Evolutionary conservation across 2,888 invertebrate genomes (phyloP), one percentile per base, ranked within the genome.

Genomic region (Nomada ferruginata): DNA sequence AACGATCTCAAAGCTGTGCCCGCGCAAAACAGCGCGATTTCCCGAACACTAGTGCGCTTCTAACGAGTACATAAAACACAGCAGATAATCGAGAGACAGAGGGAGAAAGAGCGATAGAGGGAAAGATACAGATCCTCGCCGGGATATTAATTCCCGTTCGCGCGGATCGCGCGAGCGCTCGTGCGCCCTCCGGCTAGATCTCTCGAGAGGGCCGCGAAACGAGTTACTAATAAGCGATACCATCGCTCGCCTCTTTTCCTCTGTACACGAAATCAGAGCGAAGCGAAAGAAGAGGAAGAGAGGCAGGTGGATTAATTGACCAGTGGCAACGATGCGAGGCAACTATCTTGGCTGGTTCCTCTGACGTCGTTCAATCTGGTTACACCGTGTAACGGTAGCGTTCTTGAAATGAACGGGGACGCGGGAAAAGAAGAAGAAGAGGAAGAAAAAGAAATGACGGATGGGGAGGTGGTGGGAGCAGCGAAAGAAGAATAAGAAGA

Each of bases 321-420:
- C 74, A 50, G 50, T 29, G 61, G 66, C 65, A 79, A 83, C 71
- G 68, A 83, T 63, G 68, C 71, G 70, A 47, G 36, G 11, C 60
- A 64, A 69, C 53, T 52, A 68, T 26, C 59, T 29, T 47, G 50
- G 71, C 66, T 52, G 76, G 63, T 57, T 50, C 65, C 77, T 76
- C 65, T 61, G 75, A 78, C 83, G 75, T 72, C 60, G 75, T 61
- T 29, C 83, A 63, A 72, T 76, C 70, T 60, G 72, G 61, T 69
- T 73, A 59, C 78, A 63, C 81, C 81, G 76, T 72, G 75, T 88
- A 87, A 84, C 87, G 88, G 87, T 86, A 86, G 87, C 79, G 71
- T 79, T 36, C 74, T 74, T 61, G 78, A 69, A 71, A 76, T 65
- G 81, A 79, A 79, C 76, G 79, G 66, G 65, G 64, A 57, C 55